Percentiles rank a stretch among this genome's conserved stretches.
phyloP scores from a whole-genome alignment of 2,888 invertebrate genomes.

The Sabellastarte sp. region DNA sequence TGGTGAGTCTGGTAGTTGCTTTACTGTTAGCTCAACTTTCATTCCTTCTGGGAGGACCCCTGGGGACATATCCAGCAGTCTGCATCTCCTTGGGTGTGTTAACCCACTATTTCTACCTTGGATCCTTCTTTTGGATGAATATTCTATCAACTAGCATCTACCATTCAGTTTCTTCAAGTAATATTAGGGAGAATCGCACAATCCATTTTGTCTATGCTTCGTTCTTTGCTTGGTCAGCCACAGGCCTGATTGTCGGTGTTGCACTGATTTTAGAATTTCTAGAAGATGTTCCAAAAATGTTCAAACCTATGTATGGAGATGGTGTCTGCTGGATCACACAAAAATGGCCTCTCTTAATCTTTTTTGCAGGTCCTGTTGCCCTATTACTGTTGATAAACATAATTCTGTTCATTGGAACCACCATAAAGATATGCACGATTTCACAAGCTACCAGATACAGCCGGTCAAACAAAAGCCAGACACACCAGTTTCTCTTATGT shows the following conservation, averaged over 20 bases:
- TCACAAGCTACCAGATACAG: neutral
- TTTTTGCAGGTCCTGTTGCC: conserved; percentile 64
- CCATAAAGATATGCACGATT: conserved; percentile 61
- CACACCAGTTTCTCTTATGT: conserved; percentile 21
- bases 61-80: conserved; percentile 16
- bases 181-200: conserved; percentile 18
- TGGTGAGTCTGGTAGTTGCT: conserved; percentile 62
- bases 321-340: conserved; percentile 64
- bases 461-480: conserved; percentile 10
- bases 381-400: conserved; percentile 61
- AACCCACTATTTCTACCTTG: conserved; percentile 63
- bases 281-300: conserved; percentile 17
- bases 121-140: conserved; percentile 65
- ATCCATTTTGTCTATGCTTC: conserved; percentile 35
- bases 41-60: conserved; percentile 58
- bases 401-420: conserved; percentile 64
- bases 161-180: conserved; percentile 55
- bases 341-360: conserved; percentile 63
- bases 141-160: conserved; percentile 66
- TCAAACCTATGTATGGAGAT: conserved; percentile 61
- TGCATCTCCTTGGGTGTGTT: conserved; percentile 60
- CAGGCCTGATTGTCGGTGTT: conserved; percentile 45
- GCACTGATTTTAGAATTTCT: conserved; percentile 57
- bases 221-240: conserved; percentile 58
- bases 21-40: conserved; percentile 62